Base-by-base conservation (phyloP, 1,140 invertebrate genomes). In the Drosophila sechellia region DNA sequence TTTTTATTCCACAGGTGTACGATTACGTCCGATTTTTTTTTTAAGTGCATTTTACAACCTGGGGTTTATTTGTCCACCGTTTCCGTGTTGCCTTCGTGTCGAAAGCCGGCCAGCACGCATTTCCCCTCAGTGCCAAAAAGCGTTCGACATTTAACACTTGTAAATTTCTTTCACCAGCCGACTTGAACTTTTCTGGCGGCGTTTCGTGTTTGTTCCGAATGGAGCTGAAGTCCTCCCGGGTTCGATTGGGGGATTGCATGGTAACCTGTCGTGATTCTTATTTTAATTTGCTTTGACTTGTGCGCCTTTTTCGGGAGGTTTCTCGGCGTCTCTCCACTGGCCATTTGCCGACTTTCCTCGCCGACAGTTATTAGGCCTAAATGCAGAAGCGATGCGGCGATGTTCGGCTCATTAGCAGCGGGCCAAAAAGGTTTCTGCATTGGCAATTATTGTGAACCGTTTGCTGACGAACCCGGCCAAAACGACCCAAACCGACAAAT, bases 201-300 rank as follows among this genome's bases (percentile, higher is more conserved):
- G 48, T 79, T 83, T 86, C 81, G 81, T 86, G 76, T 86, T 76
- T 76, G 70, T 78, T 65, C 61, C 63, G 77, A 61, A 42, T 74
- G 59, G 53, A 64, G 56, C 40, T 52, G 46, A 22, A 60, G 45
- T 39, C 31, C 55, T 45, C 40, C 31, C 34, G 42, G 56, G n/a
- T 71, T 72, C 69, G 68, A 72, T 61, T 63, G 70, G 70, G 66
- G 61, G 83, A 63, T 87, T 74, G 84, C 84, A 89, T 89, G 84
- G 84, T 89, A 89, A 89, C 84, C 84, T 89, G 84, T 89, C 84
- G 84, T 89, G 84, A 89, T 89, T 89, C 84, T 89, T 89, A 86
- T 89, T 89, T 89, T 89, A 89, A 89, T 89, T 89, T 89, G 84
- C 84, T 80, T 89, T 89, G 84, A 87, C 81, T 85, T 85, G 81